phyloP scores from a whole-genome alignment of 2,113 vertebrate species.

The Microtus pennsylvanicus region DNA sequence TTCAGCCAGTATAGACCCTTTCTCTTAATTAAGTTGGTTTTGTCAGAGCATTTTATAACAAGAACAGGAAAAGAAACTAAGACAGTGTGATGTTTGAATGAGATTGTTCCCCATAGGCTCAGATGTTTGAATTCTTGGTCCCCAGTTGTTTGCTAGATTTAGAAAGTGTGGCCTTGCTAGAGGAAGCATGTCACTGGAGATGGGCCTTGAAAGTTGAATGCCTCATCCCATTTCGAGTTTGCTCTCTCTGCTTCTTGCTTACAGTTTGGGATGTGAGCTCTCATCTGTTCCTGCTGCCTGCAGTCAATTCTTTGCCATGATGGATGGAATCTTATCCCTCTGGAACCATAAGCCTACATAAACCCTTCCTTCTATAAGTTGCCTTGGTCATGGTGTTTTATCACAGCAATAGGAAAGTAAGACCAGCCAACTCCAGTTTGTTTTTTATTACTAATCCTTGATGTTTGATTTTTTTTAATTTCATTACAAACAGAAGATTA shows the following conservation, averaged over 20 bases:
- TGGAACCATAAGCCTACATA: neutral
- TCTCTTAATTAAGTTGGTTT: neutral
- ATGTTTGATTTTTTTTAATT: neutral
- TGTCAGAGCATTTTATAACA: neutral
- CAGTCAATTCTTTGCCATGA: neutral
- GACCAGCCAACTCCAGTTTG: neutral
- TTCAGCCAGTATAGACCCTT: neutral
- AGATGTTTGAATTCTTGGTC: no score
- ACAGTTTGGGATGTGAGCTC: neutral
- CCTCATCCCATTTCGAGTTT: neutral
- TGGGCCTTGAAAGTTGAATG: neutral
- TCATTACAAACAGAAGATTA: neutral
- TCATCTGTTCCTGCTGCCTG: neutral
- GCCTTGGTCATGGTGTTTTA: neutral
- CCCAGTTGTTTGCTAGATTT: neutral
- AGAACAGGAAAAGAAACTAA: neutral
- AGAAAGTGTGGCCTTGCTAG: neutral
- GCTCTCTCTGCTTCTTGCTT: neutral
- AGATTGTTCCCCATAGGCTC: neutral
- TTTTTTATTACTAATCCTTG: conserved; percentile 54
- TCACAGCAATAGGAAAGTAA: neutral
- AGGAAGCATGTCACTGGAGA: neutral
- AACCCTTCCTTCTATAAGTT: neutral
- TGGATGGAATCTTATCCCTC: neutral
- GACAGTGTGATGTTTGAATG: neutral